Conservation (phyloP, 1,140 invertebrate species). For the Odontomachus brunneus region DNA sequence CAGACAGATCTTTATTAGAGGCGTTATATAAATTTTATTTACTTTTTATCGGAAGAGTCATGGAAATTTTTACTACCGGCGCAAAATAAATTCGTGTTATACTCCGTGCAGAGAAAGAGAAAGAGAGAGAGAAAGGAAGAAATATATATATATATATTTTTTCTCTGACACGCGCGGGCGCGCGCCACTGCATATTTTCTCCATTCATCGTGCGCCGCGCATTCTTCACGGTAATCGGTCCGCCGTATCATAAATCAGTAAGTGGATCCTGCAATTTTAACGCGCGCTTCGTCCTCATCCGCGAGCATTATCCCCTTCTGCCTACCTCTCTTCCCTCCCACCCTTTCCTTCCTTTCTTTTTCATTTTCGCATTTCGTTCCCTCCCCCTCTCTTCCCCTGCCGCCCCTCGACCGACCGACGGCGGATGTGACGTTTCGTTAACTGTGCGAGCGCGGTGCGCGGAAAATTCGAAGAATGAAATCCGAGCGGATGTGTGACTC, state of each 20-base stretch:
- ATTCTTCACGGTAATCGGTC: conserved; percentile 42
- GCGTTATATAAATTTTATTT: too few species aligned
- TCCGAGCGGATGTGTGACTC: conserved; percentile 10
- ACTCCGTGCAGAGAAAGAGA: too few species aligned
- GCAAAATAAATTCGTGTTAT: too few species aligned
- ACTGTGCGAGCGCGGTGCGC: conserved; percentile 27
- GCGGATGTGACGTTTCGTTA: conserved; percentile 40
- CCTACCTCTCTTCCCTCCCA: neutral
- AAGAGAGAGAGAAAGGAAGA: too few species aligned
- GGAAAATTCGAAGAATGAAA: conserved; percentile 26
- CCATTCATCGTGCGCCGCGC: conserved; percentile 23
- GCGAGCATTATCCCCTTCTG: conserved; percentile 24
- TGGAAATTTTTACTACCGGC: too few species aligned
- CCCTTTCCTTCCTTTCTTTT: too few species aligned
- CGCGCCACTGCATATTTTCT: conserved; percentile 42
- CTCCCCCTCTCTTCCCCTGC: too few species aligned
- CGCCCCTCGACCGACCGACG: neutral
- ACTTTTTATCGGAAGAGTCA: too few species aligned
- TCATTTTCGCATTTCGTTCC: too few species aligned
- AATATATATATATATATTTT: too few species aligned
- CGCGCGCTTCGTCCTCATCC: conserved; percentile 16
- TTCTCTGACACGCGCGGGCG: neutral
- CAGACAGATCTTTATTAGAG: too few species aligned
- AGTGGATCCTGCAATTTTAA: conserved; percentile 61
- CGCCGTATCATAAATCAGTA: conserved; percentile 50